Evolutionary conservation across 1,140 invertebrate genomes (phyloP), one percentile per base, ranked within the genome.

Genomic region (Cylas formicarius): DNA sequence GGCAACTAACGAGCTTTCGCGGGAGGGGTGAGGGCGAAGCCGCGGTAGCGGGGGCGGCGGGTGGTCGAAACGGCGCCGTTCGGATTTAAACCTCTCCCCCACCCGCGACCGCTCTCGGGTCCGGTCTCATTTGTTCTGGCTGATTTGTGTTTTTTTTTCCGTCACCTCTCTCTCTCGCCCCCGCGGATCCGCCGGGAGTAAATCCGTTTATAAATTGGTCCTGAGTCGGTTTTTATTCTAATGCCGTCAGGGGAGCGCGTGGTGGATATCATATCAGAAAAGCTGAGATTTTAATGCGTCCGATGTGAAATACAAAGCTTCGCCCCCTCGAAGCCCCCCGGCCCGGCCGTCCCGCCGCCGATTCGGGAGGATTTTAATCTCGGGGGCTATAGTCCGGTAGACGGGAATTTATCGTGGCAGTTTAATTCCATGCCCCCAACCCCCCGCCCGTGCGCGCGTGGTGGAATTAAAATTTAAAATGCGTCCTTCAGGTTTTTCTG

Each of bases 1-100:
- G 46, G 58, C 50, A 61, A 62, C 61, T 63, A 63, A 63, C 60
- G 61, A 63, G 60, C 57, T 56, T 60, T 63, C 55, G 26, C 41
- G 55, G 50, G 50, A 45, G 44, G 47, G 41, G 46, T 57, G 42
- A 36, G 42, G 44, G 42, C 44, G 37, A 42, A 52, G 40, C 24
- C 50, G 21, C 42, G 21, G 19, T 6, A 10, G 40, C 16, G 23
- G 28, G 24, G 27, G 29, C 28, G 39, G 32, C 3, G 18, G 5
- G 28, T n/a, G n/a, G n/a, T n/a, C n/a, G n/a, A n/a, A n/a, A n/a
- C n/a, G n/a, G n/a, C n/a, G n/a, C 22, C 21, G 43, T 44, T 41
- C 48, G 27, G 44, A 44, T 48, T 45, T 50, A 48, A 51, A 42
- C 48, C n/a, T n/a, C n/a, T n/a, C n/a, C 48, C 45, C 28, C 40